Conservation (phyloP, 2,797 vertebrate species). For the Limnodromus scolopaceus region DNA sequence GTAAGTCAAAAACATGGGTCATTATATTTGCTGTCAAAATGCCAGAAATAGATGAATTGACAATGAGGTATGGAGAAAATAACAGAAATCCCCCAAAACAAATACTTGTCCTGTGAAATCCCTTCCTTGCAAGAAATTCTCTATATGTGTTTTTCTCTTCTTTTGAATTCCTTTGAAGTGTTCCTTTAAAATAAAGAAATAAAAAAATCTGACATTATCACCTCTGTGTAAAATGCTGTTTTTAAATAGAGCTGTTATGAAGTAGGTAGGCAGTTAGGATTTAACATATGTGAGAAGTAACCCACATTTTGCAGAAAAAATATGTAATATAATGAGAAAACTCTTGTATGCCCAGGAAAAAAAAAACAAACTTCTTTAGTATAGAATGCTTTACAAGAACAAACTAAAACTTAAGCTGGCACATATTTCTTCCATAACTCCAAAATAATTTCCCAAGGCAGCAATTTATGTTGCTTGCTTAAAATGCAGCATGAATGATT, state of each 20-base stretch:
- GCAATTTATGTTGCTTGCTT: slow-evolving; percentile 64
- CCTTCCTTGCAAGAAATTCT: background rate
- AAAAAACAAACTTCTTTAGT: background rate
- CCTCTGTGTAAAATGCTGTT: background rate
- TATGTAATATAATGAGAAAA: slow-evolving; percentile 10
- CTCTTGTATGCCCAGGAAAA: background rate
- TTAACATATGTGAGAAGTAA: slow-evolving; percentile 27
- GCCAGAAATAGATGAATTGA: background rate
- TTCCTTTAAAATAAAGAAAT: background rate
- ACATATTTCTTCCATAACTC: slow-evolving; percentile 42
- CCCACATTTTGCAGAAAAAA: background rate
- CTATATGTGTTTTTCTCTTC: background rate
- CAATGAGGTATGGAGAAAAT: background rate
- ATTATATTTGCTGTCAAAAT: background rate
- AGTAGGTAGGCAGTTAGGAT: background rate
- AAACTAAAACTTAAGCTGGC: slow-evolving; percentile 26
- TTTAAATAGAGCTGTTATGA: background rate
- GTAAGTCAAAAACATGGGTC: background rate
- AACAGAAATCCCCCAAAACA: background rate
- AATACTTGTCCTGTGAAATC: background rate
- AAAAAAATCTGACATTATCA: background rate
- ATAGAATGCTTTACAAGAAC: slow-evolving; percentile 30
- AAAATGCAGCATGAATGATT: slow-evolving; percentile 68
- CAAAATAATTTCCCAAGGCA: slow-evolving; percentile 65
- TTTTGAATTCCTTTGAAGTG: background rate